Base-by-base conservation (phyloP, 92 coral and sea anemone species). In the Epizoanthus rinbou region DNA sequence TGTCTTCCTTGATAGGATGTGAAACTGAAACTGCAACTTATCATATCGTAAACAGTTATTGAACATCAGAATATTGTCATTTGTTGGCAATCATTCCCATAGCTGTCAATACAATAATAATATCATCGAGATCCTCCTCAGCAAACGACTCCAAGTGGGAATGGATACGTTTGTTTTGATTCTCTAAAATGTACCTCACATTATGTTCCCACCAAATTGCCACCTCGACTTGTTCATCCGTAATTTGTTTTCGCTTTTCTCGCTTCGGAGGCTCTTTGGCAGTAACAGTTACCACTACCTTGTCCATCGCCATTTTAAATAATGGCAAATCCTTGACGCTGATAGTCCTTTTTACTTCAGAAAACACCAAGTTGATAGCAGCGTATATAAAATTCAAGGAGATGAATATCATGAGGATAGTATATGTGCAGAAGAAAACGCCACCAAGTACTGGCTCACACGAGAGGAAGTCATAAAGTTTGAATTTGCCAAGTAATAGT, bases 201-300 rank as follows among this genome's bases (percentile, higher is more conserved):
- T 67, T 67, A 22, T 67, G 47, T 3, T 67, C 39, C 73, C 73
- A 67, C 73, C 73, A 67, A 33, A 33, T 2, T 33, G 15, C 73
- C 28, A 67, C 22, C 5, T 67, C 43, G 0, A 5, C n/a, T 3
- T 33, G 73, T 33, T 28, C n/a, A 14, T 67, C 23, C 14, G 41
- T n/a, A 67, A 19, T 21, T 17, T n/a, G 54, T 11, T 1, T 67
- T 31, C 5, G 73, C 15, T 67, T 67, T 67, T 67, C 16, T 25
- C 43, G 35, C 21, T 67, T 31, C 2, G 35, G 50, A 6, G 21
- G 35, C 50, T 67, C 22, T 33, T 31, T 24, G 31, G 28, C 47
- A 18, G 28, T 16, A 15, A 35, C 18, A 7, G 21, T 67, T 67
- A 1, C 15, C 10, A 14, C 50, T 33, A 67, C 21, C 22, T 67